Evolutionary conservation across 2,113 vertebrate species (phyloP).

Genomic region (Chitala chitala): DNA sequence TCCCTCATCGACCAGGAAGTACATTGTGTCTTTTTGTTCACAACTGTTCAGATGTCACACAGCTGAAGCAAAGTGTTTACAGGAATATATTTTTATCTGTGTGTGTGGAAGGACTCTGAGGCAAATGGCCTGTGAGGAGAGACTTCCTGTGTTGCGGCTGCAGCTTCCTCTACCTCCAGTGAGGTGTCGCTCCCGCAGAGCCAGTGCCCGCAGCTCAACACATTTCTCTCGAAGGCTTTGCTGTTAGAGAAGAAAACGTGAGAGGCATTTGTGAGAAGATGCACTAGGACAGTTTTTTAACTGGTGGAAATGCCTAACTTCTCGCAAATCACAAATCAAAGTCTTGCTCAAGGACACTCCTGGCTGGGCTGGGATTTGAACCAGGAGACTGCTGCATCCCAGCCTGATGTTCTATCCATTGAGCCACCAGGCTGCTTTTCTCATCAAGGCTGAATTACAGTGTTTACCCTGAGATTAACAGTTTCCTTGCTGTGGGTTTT

Average conservation of each 20-base stretch:
- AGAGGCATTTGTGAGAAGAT: not conserved
- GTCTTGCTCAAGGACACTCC: too few species aligned
- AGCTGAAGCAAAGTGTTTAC: not conserved
- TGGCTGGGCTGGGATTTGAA: too few species aligned
- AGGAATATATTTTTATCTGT: not conserved
- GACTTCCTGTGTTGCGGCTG: slow-evolving; percentile 40
- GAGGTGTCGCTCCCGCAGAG: slow-evolving; percentile 31
- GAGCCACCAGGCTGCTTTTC: too few species aligned
- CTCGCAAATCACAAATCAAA: not conserved
- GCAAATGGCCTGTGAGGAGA: slow-evolving; percentile 37
- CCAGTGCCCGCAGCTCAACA: slow-evolving; percentile 31
- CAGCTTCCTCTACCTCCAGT: slow-evolving; percentile 26
- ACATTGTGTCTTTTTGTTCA: too few species aligned
- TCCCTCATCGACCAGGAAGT: too few species aligned
- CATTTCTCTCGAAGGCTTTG: slow-evolving; percentile 30
- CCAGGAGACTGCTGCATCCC: too few species aligned
- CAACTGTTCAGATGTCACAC: not conserved
- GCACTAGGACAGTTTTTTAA: not conserved
- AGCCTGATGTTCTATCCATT: too few species aligned
- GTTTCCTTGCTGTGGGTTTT: too few species aligned
- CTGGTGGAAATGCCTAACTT: not conserved
- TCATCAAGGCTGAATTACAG: not conserved
- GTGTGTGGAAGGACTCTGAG: not conserved
- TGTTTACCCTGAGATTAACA: too few species aligned
- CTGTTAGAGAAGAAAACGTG: slow-evolving; percentile 26